Conservation (phyloP, 1,140 invertebrate species). For the Orius insidiosus region DNA sequence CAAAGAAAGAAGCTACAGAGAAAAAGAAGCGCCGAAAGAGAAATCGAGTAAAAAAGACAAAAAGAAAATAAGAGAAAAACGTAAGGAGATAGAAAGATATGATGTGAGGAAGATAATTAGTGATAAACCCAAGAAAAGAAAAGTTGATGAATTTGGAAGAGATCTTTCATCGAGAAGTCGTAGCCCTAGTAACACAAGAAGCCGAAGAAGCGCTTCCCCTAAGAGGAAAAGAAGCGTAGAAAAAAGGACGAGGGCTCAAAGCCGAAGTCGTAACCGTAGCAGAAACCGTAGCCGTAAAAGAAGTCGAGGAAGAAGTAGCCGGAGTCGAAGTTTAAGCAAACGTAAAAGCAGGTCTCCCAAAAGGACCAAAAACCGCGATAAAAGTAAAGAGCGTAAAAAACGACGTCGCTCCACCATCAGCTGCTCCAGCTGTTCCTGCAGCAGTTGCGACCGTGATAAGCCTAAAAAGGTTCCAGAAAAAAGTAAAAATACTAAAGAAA, state of each 20-base stretch:
- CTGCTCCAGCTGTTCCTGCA: constrained; percentile 16
- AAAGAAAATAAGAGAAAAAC: constrained; percentile 43
- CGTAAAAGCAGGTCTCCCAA: constrained; percentile 20
- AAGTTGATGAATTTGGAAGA: constrained; percentile 62
- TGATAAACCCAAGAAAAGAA: constrained; percentile 41
- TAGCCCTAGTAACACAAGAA: constrained; percentile 22
- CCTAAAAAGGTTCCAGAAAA: background rate
- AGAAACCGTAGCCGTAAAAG: constrained; percentile 15
- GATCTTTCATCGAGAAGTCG: constrained; percentile 37
- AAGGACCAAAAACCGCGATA: constrained; percentile 18
- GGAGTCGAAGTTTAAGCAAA: constrained; percentile 13
- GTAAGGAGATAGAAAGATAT: constrained; percentile 63
- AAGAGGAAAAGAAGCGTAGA: constrained; percentile 17
- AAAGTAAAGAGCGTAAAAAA: constrained; percentile 13
- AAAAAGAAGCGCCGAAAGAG: constrained; percentile 28
- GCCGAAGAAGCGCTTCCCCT: constrained; percentile 10
- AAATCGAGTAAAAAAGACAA: constrained; percentile 26
- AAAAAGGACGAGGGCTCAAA: constrained; percentile 15
- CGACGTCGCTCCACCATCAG: constrained; percentile 16
- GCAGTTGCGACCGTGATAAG: constrained; percentile 14
- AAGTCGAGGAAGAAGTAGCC: constrained; percentile 14
- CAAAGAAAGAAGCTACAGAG: constrained; percentile 66
- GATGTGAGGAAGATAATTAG: constrained; percentile 60
- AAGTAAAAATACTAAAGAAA: constrained; percentile 33
- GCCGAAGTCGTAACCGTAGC: constrained; percentile 23